These are phyloP conservation scores for Rhadina sibilatrix DNA, from an alignment of 2,113 vertebrate species.

Conservation along the genomic window DNA sequence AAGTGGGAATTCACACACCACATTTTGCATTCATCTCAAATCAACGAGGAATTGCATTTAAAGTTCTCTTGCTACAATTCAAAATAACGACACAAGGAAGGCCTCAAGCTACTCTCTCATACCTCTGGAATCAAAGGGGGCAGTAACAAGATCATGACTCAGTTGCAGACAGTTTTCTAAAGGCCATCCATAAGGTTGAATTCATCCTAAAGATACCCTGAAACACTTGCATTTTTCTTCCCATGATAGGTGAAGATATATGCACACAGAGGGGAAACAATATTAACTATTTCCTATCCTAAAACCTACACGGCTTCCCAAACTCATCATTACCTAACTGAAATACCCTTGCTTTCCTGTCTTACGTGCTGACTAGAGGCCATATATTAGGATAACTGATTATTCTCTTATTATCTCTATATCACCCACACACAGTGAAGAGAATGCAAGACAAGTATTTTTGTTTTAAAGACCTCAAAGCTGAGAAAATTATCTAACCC, in stretches of 20 bases:
- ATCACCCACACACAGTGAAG: background rate
- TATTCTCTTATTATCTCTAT: background rate
- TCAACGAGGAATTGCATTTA: background rate
- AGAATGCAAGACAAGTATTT: background rate
- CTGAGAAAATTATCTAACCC: background rate
- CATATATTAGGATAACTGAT: background rate
- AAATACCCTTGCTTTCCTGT: background rate
- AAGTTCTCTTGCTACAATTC: background rate
- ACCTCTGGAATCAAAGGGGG: background rate
- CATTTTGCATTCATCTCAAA: background rate
- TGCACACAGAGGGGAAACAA: rapidly evolving
- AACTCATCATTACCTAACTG: background rate
- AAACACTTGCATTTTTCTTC: background rate
- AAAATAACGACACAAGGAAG: background rate
- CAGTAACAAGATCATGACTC: background rate
- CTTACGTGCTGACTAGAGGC: background rate
- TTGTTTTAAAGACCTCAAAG: background rate
- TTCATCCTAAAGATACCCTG: background rate
- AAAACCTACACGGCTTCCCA: background rate
- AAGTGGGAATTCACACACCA: background rate
- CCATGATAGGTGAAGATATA: background rate
- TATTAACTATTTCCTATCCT: background rate
- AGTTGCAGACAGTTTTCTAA: background rate
- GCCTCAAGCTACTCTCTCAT: background rate
- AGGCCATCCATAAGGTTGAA: background rate